Evolutionary conservation across 2,113 vertebrate species (phyloP).

Genomic region (Scopus umbretta): DNA sequence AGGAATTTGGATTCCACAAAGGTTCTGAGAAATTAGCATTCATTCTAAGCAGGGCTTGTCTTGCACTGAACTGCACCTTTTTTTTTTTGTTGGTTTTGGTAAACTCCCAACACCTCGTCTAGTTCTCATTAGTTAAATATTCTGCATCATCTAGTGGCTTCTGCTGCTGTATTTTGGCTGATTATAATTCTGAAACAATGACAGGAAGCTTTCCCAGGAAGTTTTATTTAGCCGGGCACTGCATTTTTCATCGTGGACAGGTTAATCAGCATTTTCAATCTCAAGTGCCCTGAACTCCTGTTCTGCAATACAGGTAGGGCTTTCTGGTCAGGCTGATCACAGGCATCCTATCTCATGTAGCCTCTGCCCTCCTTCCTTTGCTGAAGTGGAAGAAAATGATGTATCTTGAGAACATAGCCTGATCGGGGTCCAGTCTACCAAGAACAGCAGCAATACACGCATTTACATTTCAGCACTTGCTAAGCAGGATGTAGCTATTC

Average conservation of each 20-base stretch:
- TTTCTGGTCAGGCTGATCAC: neutral
- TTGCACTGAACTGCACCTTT: neutral
- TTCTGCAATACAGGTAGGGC: neutral
- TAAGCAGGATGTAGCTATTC: neutral
- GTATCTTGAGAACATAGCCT: neutral
- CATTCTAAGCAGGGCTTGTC: neutral
- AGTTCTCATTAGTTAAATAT: neutral
- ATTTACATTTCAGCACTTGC: neutral
- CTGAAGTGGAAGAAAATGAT: neutral
- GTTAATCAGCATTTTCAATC: neutral
- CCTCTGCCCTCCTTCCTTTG: neutral
- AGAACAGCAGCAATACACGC: neutral
- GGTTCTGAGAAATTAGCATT: neutral
- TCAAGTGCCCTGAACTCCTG: neutral
- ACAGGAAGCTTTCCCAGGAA: neutral
- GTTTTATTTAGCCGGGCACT: neutral
- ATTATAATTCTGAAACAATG: neutral
- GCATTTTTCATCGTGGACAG: neutral
- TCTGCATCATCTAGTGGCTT: neutral
- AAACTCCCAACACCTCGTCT: neutral
- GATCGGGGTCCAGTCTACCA: fast-evolving
- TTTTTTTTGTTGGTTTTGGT: neutral
- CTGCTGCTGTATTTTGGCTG: neutral
- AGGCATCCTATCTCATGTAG: neutral
- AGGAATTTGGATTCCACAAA: neutral